A percentile compares a stretch with the other conserved stretches of the same genome.
phyloP scores from a whole-genome alignment of 2,797 vertebrate genomes.

The Chromobotia macracanthus region DNA sequence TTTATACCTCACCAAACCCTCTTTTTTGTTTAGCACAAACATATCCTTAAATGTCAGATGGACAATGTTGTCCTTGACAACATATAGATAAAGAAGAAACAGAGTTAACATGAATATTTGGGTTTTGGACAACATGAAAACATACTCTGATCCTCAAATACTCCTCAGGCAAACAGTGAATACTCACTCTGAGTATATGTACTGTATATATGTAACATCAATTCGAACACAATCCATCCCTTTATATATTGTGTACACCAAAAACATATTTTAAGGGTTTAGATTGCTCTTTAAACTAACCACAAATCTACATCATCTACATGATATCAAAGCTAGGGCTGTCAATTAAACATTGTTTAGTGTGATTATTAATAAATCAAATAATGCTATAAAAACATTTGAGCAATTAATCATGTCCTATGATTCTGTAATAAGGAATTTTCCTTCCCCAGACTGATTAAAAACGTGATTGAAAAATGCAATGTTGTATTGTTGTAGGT shows the following conservation, averaged over 20 bases:
- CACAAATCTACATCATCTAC: conserved; percentile 61
- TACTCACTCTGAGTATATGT: neutral
- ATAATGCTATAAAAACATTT: too few species aligned
- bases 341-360: too few species aligned
- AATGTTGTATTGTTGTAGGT: too few species aligned
- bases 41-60: conserved; percentile 77
- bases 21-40: conserved; percentile 75
- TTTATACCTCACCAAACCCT: conserved; percentile 92
- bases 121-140: neutral
- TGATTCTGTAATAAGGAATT: too few species aligned
- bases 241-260: conserved; percentile 61
- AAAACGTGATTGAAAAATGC: too few species aligned
- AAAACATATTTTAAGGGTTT: neutral
- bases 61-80: conserved; percentile 60
- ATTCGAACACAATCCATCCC: conserved; percentile 7
- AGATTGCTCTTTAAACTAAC: conserved; percentile 70
- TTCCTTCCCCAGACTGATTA: too few species aligned
- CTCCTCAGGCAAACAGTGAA: neutral
- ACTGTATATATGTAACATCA: neutral
- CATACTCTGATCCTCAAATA: neutral
- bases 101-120: neutral
- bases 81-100: neutral
- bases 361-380: too few species aligned
- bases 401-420: too few species aligned
- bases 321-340: too few species aligned